Evolutionary conservation across 2,113 vertebrate species (phyloP).

Genomic region (Brachyhypopomus occidentalis): DNA sequence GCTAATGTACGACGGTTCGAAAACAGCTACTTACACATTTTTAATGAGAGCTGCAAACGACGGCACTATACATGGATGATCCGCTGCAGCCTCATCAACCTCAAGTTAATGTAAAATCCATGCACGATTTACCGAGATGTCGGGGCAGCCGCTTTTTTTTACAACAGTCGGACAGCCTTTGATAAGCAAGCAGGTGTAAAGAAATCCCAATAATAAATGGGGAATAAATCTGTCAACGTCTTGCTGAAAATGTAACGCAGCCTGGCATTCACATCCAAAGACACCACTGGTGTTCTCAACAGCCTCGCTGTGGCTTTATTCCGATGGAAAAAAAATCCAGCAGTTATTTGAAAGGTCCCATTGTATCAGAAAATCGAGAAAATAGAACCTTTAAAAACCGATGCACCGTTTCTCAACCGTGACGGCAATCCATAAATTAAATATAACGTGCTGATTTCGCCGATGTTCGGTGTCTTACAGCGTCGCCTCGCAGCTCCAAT

Average conservation of each 20-base stretch:
- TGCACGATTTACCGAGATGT: slow-evolving; percentile 39
- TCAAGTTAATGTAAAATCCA: slow-evolving; percentile 46
- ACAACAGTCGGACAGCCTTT: slow-evolving; percentile 27
- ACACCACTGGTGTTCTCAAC: slow-evolving; percentile 29
- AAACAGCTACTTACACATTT: slow-evolving; percentile 40
- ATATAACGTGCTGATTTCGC: slow-evolving; percentile 47
- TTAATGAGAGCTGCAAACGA: slow-evolving; percentile 1
- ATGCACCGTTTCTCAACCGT: background rate
- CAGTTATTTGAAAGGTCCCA: slow-evolving; percentile 34
- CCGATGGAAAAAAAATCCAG: slow-evolving; percentile 46
- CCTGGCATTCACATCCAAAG: slow-evolving; percentile 40
- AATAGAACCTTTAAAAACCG: background rate
- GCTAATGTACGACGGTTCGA: background rate
- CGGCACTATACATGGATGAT: slow-evolving; percentile 13
- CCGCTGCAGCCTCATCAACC: slow-evolving; percentile 40
- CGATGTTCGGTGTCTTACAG: no score
- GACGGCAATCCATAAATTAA: slow-evolving; percentile 45
- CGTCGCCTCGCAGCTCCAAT: background rate
- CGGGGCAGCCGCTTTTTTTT: slow-evolving; percentile 15
- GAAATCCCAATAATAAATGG: slow-evolving; percentile 11
- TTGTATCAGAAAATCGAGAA: slow-evolving; percentile 25
- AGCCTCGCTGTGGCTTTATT: slow-evolving; percentile 36
- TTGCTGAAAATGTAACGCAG: slow-evolving; percentile 37
- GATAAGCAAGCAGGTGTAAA: slow-evolving; percentile 33
- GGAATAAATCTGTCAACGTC: slow-evolving; percentile 37